Evolutionary conservation across 2,797 vertebrate genomes (phyloP), one percentile per base, ranked within the genome.

Genomic region (Lacerta agilis): DNA sequence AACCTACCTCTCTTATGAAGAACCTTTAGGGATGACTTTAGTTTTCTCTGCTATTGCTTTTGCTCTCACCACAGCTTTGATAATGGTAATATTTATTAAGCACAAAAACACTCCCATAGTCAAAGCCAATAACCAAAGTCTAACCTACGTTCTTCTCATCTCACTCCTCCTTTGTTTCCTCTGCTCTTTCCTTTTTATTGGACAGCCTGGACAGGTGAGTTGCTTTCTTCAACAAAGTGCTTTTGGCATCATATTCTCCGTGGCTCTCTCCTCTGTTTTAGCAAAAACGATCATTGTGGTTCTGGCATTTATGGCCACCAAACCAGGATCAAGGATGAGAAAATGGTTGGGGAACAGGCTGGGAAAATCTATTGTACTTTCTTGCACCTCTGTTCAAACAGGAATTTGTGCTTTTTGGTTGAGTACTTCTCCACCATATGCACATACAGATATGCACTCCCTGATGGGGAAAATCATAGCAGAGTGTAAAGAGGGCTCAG

Each of bases 91-190:
- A 20, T 83, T 83, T 23, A 11, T 71, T 41, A 83, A 83, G 29
- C 29, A 71, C 29, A 27, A 49, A 8, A 15, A 82, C 25, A 82
- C 80, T 8, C 80, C 64, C 38, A 67, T 82, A 29, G 38, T 82
- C 38, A 82, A 82, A 69, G 80, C 80, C 80, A 82, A 43, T 41
- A 82, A 82, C 38, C 38, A 1, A 29, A 43, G 27, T 15, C 80
- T 82, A 25, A 43, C 64, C 36, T 82, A 43, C 27, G 4, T 69
- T 20, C 80, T 82, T 20, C 80, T 83, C 41, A 33, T 71, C 36
- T 83, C 81, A 25, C 81, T 83, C 41, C 29, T 83, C 8, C 66
- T 83, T 71, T 83, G 81, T 5, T 83, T 83, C 81, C 81, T 83
- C 8, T 83, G 66, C 17, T 83, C 81, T 15, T 17, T 83, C 27